Percentiles rank a stretch among this genome's conserved stretches.
These are phyloP conservation scores for Formicarius rufipectus DNA, from an alignment of 2,113 vertebrate species.

Conservation along the genomic window DNA sequence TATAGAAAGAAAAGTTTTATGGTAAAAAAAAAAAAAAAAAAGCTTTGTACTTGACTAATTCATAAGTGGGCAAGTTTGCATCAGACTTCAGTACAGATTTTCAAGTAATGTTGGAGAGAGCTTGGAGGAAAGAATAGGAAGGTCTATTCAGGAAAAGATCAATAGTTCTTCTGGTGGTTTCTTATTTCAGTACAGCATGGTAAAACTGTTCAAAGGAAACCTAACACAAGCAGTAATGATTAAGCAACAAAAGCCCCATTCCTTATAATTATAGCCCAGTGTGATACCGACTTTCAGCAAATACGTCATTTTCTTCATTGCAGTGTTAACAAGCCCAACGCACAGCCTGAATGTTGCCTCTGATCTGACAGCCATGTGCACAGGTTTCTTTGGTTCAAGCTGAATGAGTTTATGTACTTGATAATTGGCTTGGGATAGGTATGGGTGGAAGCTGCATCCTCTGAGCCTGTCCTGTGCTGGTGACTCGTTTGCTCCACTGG, in stretches of 20 bases:
- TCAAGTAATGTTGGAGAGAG: not conserved
- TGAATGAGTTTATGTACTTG: not conserved
- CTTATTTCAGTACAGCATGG: not conserved
- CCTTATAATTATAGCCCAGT: constrained; percentile 6
- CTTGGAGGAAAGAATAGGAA: not conserved
- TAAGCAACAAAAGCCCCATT: not conserved
- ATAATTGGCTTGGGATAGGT: not conserved
- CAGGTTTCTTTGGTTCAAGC: not conserved
- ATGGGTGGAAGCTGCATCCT: not conserved
- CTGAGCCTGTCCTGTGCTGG: not conserved
- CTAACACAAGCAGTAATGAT: constrained; percentile 10
- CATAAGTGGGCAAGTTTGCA: not conserved
- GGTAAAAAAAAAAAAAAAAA: not conserved
- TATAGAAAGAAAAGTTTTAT: not conserved
- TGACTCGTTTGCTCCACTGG: not conserved
- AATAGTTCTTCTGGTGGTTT: not conserved
- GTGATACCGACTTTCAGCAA: not conserved
- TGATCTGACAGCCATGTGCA: not conserved
- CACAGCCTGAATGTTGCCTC: not conserved
- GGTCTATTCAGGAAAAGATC: constrained; percentile 1
- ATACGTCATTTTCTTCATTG: constrained; percentile 1
- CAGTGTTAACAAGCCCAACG: not conserved
- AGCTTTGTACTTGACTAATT: not conserved
- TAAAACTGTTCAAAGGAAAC: constrained; percentile 37
- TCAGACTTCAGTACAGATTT: not conserved